These are phyloP conservation scores for Diachrysia chrysitis DNA, from an alignment of 2,888 invertebrate genomes.

Conservation along the genomic window DNA sequence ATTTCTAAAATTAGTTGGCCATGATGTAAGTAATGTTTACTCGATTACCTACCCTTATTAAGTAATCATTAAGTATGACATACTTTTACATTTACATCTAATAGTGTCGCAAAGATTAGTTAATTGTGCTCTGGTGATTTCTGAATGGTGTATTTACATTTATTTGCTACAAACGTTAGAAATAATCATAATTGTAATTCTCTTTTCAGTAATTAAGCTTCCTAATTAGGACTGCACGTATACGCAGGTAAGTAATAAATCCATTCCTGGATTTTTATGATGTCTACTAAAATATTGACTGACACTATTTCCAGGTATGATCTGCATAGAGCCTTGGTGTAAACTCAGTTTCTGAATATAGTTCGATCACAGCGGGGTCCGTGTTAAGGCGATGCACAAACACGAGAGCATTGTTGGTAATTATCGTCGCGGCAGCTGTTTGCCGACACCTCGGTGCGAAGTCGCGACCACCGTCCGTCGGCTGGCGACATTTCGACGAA, in stretches of 20 bases:
- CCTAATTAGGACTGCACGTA: background rate
- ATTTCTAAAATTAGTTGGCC: too few species aligned
- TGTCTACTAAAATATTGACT: slow-evolving; percentile 44
- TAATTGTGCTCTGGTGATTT: too few species aligned
- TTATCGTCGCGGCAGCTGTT: slow-evolving; percentile 86
- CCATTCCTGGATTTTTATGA: slow-evolving; percentile 16
- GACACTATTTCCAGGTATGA: slow-evolving; percentile 57
- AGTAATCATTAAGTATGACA: too few species aligned
- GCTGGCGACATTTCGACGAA: slow-evolving; percentile 84
- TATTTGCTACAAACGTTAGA: too few species aligned
- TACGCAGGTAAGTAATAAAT: background rate
- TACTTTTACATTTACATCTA: too few species aligned
- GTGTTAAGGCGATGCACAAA: slow-evolving; percentile 80
- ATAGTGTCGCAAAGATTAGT: too few species aligned
- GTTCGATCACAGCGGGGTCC: slow-evolving; percentile 65
- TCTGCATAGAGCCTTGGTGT: slow-evolving; percentile 62
- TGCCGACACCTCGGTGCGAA: slow-evolving; percentile 86
- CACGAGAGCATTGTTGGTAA: slow-evolving; percentile 84
- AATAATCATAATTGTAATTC: too few species aligned
- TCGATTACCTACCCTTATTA: too few species aligned
- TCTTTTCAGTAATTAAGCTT: background rate
- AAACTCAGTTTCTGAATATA: slow-evolving; percentile 68
- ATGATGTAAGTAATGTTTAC: too few species aligned
- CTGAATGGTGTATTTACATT: too few species aligned
- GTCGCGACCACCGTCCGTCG: slow-evolving; percentile 86